These are phyloP conservation scores for Thalassarche chlororhynchos DNA, from an alignment of 2,113 vertebrate genomes.

Conservation along the genomic window DNA sequence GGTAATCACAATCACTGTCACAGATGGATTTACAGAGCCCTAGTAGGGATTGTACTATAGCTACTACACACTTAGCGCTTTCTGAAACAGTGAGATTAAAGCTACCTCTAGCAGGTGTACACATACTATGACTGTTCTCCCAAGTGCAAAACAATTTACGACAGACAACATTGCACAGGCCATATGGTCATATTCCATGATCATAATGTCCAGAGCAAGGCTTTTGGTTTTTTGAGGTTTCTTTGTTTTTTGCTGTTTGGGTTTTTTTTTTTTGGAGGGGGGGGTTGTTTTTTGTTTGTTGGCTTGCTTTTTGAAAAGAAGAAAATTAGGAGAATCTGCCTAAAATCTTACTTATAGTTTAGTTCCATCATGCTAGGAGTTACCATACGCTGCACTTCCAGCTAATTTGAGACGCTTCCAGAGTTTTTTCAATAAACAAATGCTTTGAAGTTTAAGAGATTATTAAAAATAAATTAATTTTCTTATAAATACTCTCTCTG, in stretches of 20 bases:
- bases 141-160: not conserved
- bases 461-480: not conserved
- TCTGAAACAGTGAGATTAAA: not conserved
- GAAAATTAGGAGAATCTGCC: not conserved
- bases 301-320: not conserved
- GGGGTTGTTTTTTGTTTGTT: not conserved
- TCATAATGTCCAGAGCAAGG: not conserved
- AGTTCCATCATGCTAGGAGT: not conserved
- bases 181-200: not conserved
- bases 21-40: not conserved
- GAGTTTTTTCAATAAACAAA: not conserved
- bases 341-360: not conserved
- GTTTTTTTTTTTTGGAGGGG: not conserved
- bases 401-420: not conserved
- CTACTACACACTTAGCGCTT: not conserved
- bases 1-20: not conserved
- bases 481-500: not conserved
- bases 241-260: not conserved
- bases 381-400: not conserved
- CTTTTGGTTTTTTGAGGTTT: not conserved
- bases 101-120: not conserved
- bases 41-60: not conserved
- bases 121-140: not conserved
- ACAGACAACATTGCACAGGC: accelerated
- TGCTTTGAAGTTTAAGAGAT: not conserved